These are phyloP conservation scores for Porites australiensis DNA, from an alignment of 64 coral and sea anemone species.

Conservation along the genomic window DNA sequence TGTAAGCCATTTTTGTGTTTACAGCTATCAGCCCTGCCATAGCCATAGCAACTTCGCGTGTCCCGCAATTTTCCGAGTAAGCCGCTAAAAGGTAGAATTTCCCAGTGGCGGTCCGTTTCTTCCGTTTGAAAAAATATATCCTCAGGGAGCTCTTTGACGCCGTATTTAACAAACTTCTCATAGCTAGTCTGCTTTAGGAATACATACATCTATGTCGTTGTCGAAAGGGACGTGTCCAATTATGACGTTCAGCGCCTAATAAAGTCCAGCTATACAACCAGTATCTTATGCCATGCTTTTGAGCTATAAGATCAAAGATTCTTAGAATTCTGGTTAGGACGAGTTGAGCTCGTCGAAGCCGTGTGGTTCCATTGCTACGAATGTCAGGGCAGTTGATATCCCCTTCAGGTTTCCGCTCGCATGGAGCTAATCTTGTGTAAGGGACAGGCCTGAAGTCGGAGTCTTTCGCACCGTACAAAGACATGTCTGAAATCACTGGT, in stretches of 20 bases:
- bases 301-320: constrained; percentile 47
- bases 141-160: constrained; percentile 15
- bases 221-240: constrained; percentile 61
- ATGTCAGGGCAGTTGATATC: not conserved
- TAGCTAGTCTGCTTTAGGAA: constrained; percentile 27
- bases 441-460: not conserved
- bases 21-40: constrained; percentile 20
- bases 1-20: constrained; percentile 26
- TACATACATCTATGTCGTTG: constrained; percentile 33
- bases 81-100: not conserved
- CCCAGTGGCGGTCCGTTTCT: not conserved
- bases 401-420: not conserved
- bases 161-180: constrained; percentile 29
- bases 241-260: constrained; percentile 38
- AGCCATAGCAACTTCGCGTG: constrained; percentile 14
- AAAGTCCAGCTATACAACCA: constrained; percentile 51
- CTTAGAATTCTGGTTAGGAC: constrained; percentile 21
- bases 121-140: constrained; percentile 63
- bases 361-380: constrained; percentile 15
- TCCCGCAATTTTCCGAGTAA: constrained; percentile 36
- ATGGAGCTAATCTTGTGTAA: not conserved
- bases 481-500: too few species aligned
- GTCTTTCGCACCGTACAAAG: too few species aligned
- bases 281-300: constrained; percentile 44
- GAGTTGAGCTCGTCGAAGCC: not conserved